These are phyloP conservation scores for Rhynchophorus ferrugineus DNA, from an alignment of 1,140 invertebrate species.

Conservation along the genomic window DNA sequence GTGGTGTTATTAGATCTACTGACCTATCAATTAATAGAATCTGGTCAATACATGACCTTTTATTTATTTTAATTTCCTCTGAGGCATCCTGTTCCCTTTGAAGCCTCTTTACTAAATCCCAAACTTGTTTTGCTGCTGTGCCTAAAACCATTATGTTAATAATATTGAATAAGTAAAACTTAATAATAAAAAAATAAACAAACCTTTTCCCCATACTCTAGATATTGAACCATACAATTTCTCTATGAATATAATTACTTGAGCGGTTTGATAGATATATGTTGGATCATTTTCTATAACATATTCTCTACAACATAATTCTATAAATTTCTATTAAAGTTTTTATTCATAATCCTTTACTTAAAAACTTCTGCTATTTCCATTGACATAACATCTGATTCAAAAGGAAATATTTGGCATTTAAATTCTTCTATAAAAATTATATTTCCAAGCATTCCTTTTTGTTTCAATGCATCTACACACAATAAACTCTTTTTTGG, in stretches of 20 bases:
- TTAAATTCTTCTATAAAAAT: constrained; percentile 75
- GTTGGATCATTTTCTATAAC: constrained; percentile 83
- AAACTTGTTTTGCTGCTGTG: constrained; percentile 76
- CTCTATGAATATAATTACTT: constrained; percentile 79
- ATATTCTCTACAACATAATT: constrained; percentile 57
- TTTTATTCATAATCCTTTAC: constrained; percentile 32
- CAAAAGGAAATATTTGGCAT: constrained; percentile 85
- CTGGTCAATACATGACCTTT: constrained; percentile 70
- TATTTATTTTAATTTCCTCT: constrained; percentile 32
- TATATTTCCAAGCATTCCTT: constrained; percentile 72
- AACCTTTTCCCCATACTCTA: constrained; percentile 79
- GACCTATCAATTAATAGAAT: constrained; percentile 62
- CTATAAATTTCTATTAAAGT: not conserved
- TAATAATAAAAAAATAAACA: not conserved
- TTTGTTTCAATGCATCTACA: constrained; percentile 73
- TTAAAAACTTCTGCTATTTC: constrained; percentile 73
- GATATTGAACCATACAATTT: constrained; percentile 83
- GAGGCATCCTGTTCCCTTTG: constrained; percentile 54
- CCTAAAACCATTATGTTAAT: constrained; percentile 36
- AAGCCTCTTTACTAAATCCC: constrained; percentile 76
- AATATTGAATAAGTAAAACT: not conserved
- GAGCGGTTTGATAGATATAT: constrained; percentile 79
- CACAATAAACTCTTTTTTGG: constrained; percentile 81
- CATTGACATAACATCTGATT: constrained; percentile 89
- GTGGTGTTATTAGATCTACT: constrained; percentile 85